Base-by-base conservation (phyloP, 1,140 invertebrate genomes). In the Panagrolaimus sp. region DNA sequence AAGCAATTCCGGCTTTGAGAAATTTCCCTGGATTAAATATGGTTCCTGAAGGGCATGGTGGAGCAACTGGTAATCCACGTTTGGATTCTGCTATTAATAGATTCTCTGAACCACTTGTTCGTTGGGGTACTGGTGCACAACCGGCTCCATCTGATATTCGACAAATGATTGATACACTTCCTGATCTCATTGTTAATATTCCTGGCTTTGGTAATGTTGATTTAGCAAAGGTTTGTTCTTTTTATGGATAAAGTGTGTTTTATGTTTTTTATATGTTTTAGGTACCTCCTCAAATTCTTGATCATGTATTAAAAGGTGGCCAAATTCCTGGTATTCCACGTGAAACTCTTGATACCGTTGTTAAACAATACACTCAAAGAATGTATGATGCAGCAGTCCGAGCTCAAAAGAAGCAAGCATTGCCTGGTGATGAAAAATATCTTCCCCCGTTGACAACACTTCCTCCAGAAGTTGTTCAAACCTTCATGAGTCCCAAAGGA, bases 181-280 rank as follows among this genome's bases (percentile, higher is more conserved):
- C 81, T 0, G 79, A 70, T 66, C 63, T 82, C 52, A 58, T 83
- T 43, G 81, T 82, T 28, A 81, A 81, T 48, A 69, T 82, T 48
- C 80, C 80, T 38, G 80, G 80, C 12, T 71, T 82, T 48, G 80
- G 81, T 26, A 69, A 75, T 52, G 63, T 82, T 44, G 80, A 82
- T 66, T 21, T 83, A n/a, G 63, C 46, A 65, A 77, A 77, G 71
- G 72, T 76, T 26, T 17, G 47, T 77, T 70, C 43, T 14, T 17
- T 10, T 10, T 6, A 69, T 72, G 14, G 10, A 67, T 15, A 9
- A 63, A 14, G 21, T 6, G 0, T 17, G 73, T 63, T 47, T 15
- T 17, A 24, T 26, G 15, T 28, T 24, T 26, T 17, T 4, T n/a
- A n/a, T 63, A 21, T 45, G 12, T 46, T 73, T 69, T 55, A 77